Evolutionary conservation across 2,888 invertebrate species (phyloP), one percentile per base, ranked within the genome.

Genomic region (Pseudococcus viburni): DNA sequence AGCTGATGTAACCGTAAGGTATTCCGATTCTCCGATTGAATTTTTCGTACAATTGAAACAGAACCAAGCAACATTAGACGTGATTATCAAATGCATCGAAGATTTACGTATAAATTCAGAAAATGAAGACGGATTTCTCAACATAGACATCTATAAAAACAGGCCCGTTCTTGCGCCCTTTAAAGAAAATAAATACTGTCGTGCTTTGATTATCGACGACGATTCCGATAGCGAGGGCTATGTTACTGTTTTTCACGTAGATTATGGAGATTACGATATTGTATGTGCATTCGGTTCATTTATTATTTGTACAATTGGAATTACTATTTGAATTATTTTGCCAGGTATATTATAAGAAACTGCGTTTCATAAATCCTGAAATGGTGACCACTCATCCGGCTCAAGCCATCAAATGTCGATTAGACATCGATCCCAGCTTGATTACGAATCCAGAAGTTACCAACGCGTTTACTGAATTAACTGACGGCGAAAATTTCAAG

Each of bases 241-340:
- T 42, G 48, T 88, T 4, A 9, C 33, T 0, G 88, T 88, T 15
- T 33, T 83, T 39, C 99, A 97, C 92, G 95, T 99, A 22, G 99
- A 99, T 92, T 99, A 96, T 92, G 99, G 99, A 8, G 99, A 99
- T 92, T 95, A 96, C 91, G 98, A 97, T 91, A 93, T 93, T n/a
- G 94, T 97, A 0, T 85, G 89, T 19, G 7, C n/a, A n/a, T n/a
- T n/a, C 6, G 0, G n/a, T 59, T 59, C 8, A 42, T 42, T 33
- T 33, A 33, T 8, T 7, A 42, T 11, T 88, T 11, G 12, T 55
- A 51, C 17, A 7, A 42, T 46, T 46, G n/a, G 46, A n/a, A 15
- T 51, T 19, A 22, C 64, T 12, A 7, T 55, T n/a, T 17, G 0
- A 17, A n/a, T 55, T 83, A 84, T 77, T 88, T 68, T 83, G 33